Conservation (phyloP, 2,113 vertebrate genomes). For the Tetrao urogallus region DNA sequence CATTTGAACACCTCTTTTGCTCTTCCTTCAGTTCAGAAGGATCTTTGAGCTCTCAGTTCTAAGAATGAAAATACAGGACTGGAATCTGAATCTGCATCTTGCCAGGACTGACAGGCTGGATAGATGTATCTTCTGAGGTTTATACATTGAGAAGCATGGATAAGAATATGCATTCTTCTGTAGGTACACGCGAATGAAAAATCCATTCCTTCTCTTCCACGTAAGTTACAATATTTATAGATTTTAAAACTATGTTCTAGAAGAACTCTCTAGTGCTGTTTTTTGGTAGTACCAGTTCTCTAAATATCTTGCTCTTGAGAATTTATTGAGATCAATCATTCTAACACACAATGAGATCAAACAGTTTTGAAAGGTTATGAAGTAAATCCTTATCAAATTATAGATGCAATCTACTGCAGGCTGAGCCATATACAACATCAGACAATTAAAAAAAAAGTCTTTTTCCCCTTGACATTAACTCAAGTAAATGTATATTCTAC, state of each 20-base stretch:
- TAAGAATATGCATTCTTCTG: accelerated
- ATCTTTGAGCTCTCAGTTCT: not conserved
- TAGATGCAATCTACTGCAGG: not conserved
- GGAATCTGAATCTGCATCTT: not conserved
- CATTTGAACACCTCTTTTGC: not conserved
- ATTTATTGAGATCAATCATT: not conserved
- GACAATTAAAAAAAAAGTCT: not conserved
- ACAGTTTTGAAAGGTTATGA: not conserved
- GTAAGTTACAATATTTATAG: not conserved
- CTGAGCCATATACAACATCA: not conserved
- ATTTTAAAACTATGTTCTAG: not conserved
- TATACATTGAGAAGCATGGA: not conserved
- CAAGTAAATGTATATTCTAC: not conserved
- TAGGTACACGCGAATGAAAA: not conserved
- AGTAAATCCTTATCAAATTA: not conserved
- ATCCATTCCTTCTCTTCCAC: accelerated
- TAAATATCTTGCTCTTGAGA: not conserved
- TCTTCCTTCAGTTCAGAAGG: not conserved
- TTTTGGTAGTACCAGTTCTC: not conserved
- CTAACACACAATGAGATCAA: not conserved
- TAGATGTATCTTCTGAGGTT: not conserved
- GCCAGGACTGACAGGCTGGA: not conserved
- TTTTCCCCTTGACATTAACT: not conserved
- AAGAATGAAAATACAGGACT: not conserved
- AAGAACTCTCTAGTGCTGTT: not conserved